Base-by-base conservation (phyloP, 2,797 vertebrate species). In the Esox masquinongy region DNA sequence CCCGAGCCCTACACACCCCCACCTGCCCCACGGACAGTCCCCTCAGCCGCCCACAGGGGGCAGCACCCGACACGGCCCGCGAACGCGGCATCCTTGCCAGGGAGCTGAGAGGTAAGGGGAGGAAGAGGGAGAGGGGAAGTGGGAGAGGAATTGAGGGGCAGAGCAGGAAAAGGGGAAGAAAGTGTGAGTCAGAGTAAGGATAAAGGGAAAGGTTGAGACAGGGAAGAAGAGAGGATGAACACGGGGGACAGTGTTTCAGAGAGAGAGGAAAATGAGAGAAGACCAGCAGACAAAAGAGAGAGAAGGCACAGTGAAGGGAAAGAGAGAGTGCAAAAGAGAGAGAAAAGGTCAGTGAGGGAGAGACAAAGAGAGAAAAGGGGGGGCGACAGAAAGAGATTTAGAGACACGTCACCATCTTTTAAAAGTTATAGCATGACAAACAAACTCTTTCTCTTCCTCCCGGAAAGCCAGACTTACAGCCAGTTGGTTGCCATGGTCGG, bases 401-500 rank as follows among this genome's bases (percentile, higher is more conserved):
- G 90, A 90, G 92, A 91, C 90, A 89, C 91, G 92, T 92, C 91
- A 90, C 88, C 84, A 88, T 92, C 89, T 93, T 92, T 93, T 93
- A 93, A 91, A 94, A 91, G 93, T 94, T 93, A 94, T 91, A 91
- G 92, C 92, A 92, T 90, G 88, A 92, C 91, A 94, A 93, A 94
- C 92, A 94, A 89, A 92, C 88, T 87, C 86, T 88, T 88, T 91
- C 83, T 88, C 81, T 86, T 77, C 78, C 84, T 81, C 76, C 85
- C 82, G 53, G 71, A 88, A 85, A 80, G 72, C 86, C 89, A 86
- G 80, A 94, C 94, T 94, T 94, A 95, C 94, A 95, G 93, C 94
- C 94, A 95, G 93, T 94, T 95, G 93, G 94, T 95, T 94, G 94
- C 94, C 93, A 93, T 93, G 94, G 93, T 88, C 84, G 90, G 88